Evolutionary conservation across 2,113 vertebrate genomes (phyloP).

Genomic region (Cynocephalus volans): DNA sequence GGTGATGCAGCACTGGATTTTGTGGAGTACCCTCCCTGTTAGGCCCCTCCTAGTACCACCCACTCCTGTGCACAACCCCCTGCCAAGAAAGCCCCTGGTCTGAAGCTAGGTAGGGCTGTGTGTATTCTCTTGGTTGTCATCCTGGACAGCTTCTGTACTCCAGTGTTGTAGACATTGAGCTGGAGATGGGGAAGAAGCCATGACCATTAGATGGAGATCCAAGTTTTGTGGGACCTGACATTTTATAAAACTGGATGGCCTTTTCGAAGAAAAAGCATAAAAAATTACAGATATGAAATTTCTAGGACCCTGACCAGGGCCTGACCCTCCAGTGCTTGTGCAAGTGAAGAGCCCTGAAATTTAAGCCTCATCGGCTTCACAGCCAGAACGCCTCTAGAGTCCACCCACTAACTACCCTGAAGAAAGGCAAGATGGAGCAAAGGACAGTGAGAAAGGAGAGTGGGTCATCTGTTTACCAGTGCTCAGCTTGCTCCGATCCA

Average conservation of each 20-base stretch:
- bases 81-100: not conserved
- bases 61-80: not conserved
- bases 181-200: not conserved
- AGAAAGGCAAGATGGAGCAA: not conserved
- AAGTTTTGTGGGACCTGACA: not conserved
- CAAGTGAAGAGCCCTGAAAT: not conserved
- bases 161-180: not conserved
- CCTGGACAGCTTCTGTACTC: not conserved
- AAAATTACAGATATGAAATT: constrained; percentile 31
- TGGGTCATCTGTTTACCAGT: constrained; percentile 20
- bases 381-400: not conserved
- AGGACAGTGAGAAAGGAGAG: not conserved
- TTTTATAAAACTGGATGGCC: not conserved
- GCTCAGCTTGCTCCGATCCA: not conserved
- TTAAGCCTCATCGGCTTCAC: not conserved
- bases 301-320: not conserved
- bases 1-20: not conserved
- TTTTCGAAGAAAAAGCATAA: not conserved
- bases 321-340: not conserved
- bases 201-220: not conserved
- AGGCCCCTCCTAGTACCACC: not conserved
- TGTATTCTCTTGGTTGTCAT: not conserved
- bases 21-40: not conserved
- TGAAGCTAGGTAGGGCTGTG: not conserved
- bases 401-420: not conserved